phyloP scores from a whole-genome alignment of 2,888 invertebrate species.

The Lasioglossum marginatum region DNA sequence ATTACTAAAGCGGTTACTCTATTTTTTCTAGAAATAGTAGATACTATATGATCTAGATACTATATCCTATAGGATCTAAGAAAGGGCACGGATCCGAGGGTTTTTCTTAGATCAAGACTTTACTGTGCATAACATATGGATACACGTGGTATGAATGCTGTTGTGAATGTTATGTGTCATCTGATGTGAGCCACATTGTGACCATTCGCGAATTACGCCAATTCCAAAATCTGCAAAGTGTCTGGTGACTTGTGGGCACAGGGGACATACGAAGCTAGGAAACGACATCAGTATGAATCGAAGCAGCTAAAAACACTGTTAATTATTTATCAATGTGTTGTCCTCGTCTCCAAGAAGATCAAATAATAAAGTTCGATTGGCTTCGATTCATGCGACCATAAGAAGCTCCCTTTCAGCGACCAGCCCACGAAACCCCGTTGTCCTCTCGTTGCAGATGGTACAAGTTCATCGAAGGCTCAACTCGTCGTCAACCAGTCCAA shows the following conservation, averaged over 20 bases:
- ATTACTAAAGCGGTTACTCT: too few relatives aligned
- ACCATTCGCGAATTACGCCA: too few relatives aligned
- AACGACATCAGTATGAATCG: slow-evolving; percentile 33
- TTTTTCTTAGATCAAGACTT: too few relatives aligned
- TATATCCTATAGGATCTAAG: too few relatives aligned
- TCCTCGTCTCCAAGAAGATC: not conserved
- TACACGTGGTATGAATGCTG: too few relatives aligned
- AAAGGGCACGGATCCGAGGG: too few relatives aligned
- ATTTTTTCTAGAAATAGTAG: too few relatives aligned
- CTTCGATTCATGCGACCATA: slow-evolving; percentile 34
- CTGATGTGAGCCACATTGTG: too few relatives aligned
- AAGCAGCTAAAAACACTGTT: slow-evolving; percentile 37
- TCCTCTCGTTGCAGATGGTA: slow-evolving; percentile 90
- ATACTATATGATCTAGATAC: too few relatives aligned
- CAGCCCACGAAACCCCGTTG: slow-evolving; percentile 43
- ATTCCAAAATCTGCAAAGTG: not conserved
- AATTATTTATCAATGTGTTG: not conserved
- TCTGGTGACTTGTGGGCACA: not conserved
- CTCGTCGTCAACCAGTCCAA: slow-evolving; percentile 94
- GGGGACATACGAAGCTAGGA: slow-evolving; percentile 36
- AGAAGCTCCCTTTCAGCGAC: slow-evolving; percentile 33
- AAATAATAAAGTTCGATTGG: slow-evolving; percentile 21
- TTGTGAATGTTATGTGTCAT: too few relatives aligned
- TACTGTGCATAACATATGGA: too few relatives aligned
- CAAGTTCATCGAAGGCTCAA: slow-evolving; percentile 95